Percentiles rank a stretch among this genome's conserved stretches.
phyloP scores from a whole-genome alignment of 2,888 invertebrate species.

The Caenorhabditis macrosperma region DNA sequence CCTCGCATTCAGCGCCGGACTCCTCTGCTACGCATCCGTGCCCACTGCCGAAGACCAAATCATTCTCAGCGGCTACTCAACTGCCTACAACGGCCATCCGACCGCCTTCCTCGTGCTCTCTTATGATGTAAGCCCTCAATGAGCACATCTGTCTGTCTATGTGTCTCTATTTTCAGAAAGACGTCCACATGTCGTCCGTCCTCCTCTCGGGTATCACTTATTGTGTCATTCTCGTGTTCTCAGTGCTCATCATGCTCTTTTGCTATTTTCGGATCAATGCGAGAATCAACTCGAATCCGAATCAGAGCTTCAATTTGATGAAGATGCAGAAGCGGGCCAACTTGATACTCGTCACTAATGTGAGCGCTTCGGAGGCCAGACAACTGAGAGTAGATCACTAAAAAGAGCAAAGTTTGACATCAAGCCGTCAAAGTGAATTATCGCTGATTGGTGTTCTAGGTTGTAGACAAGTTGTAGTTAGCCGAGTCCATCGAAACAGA shows the following conservation, averaged over 20 bases:
- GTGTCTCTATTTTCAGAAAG: constrained; percentile 37
- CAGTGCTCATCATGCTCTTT: constrained; percentile 16
- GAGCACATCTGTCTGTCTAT: too few species aligned
- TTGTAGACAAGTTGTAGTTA: too few species aligned
- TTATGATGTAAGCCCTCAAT: constrained; percentile 11
- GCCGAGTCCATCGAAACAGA: too few species aligned
- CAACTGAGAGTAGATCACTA: too few species aligned
- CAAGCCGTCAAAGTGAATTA: too few species aligned
- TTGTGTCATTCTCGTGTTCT: constrained; percentile 7
- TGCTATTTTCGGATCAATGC: constrained; percentile 21
- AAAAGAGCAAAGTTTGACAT: too few species aligned
- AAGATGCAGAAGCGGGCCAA: constrained; percentile 21
- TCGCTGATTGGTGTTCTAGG: too few species aligned
- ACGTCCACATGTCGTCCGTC: neutral
- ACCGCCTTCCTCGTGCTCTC: constrained; percentile 29
- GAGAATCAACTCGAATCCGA: constrained; percentile 9
- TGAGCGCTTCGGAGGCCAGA: too few species aligned
- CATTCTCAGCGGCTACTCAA: constrained; percentile 9
- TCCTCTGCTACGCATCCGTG: constrained; percentile 16
- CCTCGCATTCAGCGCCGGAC: constrained; percentile 6
- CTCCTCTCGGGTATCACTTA: constrained; percentile 22
- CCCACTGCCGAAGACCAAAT: constrained; percentile 16
- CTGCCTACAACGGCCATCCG: constrained; percentile 12
- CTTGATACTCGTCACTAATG: constrained; percentile 13
- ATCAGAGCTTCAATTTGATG: constrained; percentile 34